phyloP scores from a whole-genome alignment of 2,797 vertebrate genomes.

The Galagoides demidoff region DNA sequence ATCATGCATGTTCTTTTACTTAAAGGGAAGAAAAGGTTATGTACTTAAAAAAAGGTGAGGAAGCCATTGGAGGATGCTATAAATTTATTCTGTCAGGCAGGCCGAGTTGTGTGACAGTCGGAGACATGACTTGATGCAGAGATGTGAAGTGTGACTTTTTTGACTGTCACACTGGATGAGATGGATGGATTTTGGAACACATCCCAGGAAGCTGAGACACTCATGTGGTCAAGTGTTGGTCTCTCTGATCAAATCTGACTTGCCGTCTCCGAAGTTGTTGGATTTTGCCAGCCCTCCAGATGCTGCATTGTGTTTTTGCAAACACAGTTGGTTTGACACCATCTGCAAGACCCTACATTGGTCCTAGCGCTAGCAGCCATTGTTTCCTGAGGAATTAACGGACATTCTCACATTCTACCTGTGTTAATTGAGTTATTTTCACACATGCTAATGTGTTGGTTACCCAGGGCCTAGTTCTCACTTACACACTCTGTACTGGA shows the following conservation, averaged over 20 bases:
- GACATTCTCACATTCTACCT: slow-evolving; percentile 82
- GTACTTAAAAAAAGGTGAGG: slow-evolving; percentile 78
- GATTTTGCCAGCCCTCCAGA: slow-evolving; percentile 79
- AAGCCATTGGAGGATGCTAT: slow-evolving; percentile 75
- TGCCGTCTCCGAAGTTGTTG: slow-evolving; percentile 69
- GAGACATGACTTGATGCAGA: slow-evolving; percentile 74
- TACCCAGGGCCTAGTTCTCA: slow-evolving; percentile 69
- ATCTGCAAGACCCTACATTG: slow-evolving; percentile 77
- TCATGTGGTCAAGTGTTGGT: slow-evolving; percentile 83
- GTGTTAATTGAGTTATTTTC: slow-evolving; percentile 83
- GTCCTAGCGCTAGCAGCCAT: slow-evolving; percentile 67
- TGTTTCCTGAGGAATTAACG: slow-evolving; percentile 78
- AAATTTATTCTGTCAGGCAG: slow-evolving; percentile 79
- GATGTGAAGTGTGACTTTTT: slow-evolving; percentile 82
- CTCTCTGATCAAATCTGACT: slow-evolving; percentile 80
- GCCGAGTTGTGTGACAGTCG: slow-evolving; percentile 79
- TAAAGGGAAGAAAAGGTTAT: slow-evolving; percentile 75
- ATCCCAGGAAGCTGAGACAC: slow-evolving; percentile 82
- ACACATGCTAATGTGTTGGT: slow-evolving; percentile 82
- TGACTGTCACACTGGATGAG: slow-evolving; percentile 81
- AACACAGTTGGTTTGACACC: slow-evolving; percentile 72
- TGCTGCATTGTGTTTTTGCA: slow-evolving; percentile 73
- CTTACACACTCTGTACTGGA: slow-evolving; percentile 67
- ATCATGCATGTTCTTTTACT: slow-evolving; percentile 66
- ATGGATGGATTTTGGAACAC: slow-evolving; percentile 81